phyloP scores from a whole-genome alignment of 92 coral and sea anemone species.

The Actinostola sp. region DNA sequence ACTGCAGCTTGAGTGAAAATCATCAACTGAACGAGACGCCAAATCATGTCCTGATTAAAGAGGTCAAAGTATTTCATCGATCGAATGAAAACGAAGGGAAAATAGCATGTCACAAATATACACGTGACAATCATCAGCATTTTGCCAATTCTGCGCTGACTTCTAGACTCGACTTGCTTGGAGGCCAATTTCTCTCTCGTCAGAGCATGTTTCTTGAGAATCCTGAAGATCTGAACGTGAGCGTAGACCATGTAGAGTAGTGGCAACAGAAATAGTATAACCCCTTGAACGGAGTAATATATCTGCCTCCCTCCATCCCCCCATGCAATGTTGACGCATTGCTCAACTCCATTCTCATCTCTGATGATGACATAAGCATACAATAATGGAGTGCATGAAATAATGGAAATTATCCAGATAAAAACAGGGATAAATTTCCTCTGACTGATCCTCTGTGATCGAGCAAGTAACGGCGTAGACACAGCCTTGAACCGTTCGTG shows the following conservation, averaged over 20 bases:
- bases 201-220: constrained; percentile 39
- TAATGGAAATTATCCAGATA: constrained; percentile 70
- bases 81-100: constrained; percentile 70
- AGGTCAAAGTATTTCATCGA: constrained; percentile 69
- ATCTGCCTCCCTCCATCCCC: constrained; percentile 76
- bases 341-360: constrained; percentile 30
- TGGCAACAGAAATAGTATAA: constrained; percentile 66
- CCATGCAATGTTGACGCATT: constrained; percentile 79
- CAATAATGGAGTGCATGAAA: constrained; percentile 67
- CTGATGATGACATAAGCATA: constrained; percentile 71
- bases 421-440: constrained; percentile 40
- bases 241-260: constrained; percentile 68
- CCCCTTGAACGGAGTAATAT: constrained; percentile 84
- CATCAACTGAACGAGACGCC: constrained; percentile 74
- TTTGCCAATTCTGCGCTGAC: constrained; percentile 72
- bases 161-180: constrained; percentile 13
- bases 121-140: constrained; percentile 76
- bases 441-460: constrained; percentile 48
- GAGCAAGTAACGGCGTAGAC: constrained; percentile 70
- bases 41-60: constrained; percentile 54
- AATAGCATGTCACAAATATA: constrained; percentile 68
- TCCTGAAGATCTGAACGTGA: constrained; percentile 66
- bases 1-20: constrained; percentile 83
- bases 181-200: constrained; percentile 31
- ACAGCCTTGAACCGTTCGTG: constrained; percentile 73